Evolutionary conservation across 2,113 vertebrate genomes (phyloP).

Genomic region (human): DNA sequence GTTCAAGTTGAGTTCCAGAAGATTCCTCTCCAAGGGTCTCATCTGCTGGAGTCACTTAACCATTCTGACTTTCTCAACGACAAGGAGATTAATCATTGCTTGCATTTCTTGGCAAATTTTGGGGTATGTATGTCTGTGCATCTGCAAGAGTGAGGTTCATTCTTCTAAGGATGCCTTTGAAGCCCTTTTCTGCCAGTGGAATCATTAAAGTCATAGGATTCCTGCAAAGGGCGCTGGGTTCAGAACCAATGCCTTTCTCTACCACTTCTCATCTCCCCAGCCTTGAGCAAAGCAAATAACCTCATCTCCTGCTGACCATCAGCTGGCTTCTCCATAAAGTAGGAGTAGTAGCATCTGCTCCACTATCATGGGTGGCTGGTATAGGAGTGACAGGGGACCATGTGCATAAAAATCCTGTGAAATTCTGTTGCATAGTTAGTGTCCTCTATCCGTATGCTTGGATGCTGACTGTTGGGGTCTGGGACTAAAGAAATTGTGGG

Average conservation of each 20-base stretch:
- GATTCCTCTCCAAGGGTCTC: background rate
- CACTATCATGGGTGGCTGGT: no score
- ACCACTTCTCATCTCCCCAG: no score
- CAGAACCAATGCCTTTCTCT: background rate
- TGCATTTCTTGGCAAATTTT: background rate
- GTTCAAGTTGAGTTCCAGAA: slow-evolving; percentile 42
- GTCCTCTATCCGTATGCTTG: fast-evolving
- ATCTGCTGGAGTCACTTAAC: background rate
- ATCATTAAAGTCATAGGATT: fast-evolving
- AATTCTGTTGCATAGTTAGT: background rate
- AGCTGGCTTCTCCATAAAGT: background rate
- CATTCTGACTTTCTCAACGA: slow-evolving; percentile 38
- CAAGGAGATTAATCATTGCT: slow-evolving; percentile 17
- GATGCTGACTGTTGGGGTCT: no score
- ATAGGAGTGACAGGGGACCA: background rate
- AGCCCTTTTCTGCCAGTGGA: background rate
- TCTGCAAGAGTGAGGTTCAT: no score
- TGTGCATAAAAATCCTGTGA: background rate
- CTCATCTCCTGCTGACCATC: background rate
- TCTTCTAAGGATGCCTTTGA: background rate
- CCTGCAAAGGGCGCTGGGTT: background rate
- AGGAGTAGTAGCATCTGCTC: background rate
- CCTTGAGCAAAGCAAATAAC: no score
- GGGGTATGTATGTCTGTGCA: background rate
- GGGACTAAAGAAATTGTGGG: fast-evolving